These are phyloP conservation scores for Myotis davidii DNA, from an alignment of 2,113 vertebrate genomes.

Conservation along the genomic window DNA sequence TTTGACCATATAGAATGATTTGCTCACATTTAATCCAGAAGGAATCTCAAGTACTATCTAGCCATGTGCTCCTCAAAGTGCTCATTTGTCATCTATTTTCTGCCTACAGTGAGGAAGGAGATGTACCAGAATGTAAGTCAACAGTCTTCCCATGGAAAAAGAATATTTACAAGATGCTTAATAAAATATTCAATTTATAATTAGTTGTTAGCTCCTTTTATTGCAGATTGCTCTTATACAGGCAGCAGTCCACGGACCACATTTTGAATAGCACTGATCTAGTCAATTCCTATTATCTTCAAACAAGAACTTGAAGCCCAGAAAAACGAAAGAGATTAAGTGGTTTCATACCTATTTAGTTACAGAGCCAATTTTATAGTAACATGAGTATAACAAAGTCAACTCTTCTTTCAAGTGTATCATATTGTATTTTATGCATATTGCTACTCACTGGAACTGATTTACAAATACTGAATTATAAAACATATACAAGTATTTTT, in stretches of 20 bases:
- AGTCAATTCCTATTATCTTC: not conserved
- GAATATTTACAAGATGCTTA: not conserved
- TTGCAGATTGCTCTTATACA: not conserved
- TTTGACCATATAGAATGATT: not conserved
- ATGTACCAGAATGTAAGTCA: not conserved
- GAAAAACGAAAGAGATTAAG: not conserved
- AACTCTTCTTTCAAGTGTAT: not conserved
- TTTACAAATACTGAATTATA: not conserved
- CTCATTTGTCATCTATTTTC: not conserved
- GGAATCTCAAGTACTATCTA: not conserved
- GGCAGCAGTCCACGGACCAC: not conserved
- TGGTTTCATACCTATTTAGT: not conserved
- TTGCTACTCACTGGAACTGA: not conserved
- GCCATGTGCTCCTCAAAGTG: not conserved
- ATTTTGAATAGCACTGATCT: not conserved
- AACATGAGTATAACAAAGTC: not conserved
- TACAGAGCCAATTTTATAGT: constrained; percentile 6
- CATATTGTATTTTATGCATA: not conserved
- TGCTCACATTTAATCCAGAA: not conserved
- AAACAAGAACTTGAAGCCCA: not conserved
- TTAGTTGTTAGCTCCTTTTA: not conserved
- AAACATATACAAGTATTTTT: not conserved
- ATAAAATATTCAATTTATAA: not conserved
- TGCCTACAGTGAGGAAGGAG: not conserved
- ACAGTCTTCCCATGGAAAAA: not conserved